These are phyloP conservation scores for Aspidapion aeneum DNA, from an alignment of 2,888 invertebrate species.

Conservation along the genomic window DNA sequence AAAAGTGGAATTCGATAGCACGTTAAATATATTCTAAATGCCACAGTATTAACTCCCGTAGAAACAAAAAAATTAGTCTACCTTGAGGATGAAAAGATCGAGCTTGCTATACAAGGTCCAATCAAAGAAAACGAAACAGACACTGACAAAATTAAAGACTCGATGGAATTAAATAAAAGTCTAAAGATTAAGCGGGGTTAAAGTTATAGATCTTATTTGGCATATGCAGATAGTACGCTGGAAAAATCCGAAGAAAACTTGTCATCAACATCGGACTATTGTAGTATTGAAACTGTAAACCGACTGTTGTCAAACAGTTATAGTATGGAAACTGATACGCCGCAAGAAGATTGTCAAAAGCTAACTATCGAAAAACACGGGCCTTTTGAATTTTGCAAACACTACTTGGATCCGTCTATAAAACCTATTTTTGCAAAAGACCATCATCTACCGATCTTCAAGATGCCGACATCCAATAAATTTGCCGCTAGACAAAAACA, in stretches of 20 bases:
- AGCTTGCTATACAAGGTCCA: slow-evolving; percentile 16
- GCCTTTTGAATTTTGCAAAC: slow-evolving; percentile 68
- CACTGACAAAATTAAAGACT: neutral
- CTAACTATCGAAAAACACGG: slow-evolving; percentile 44
- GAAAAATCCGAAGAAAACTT: slow-evolving; percentile 52
- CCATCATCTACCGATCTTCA: slow-evolving; percentile 43
- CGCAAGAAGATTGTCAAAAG: slow-evolving; percentile 42
- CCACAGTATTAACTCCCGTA: slow-evolving; percentile 63
- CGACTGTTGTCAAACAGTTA: slow-evolving; percentile 52
- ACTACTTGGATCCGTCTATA: slow-evolving; percentile 63
- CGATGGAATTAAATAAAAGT: neutral
- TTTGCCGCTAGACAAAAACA: slow-evolving; percentile 44
- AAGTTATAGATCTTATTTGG: slow-evolving; percentile 55
- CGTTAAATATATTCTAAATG: slow-evolving; percentile 53
- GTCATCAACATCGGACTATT: slow-evolving; percentile 73
- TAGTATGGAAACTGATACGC: slow-evolving; percentile 46
- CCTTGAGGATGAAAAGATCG: slow-evolving; percentile 58
- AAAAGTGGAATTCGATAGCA: slow-evolving; percentile 44
- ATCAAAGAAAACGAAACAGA: slow-evolving; percentile 19
- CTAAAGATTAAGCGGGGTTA: slow-evolving; percentile 47
- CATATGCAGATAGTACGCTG: slow-evolving; percentile 47
- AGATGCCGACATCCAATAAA: slow-evolving; percentile 49
- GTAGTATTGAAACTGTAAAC: slow-evolving; percentile 67
- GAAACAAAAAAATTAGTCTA: slow-evolving; percentile 67
- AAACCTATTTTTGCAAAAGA: slow-evolving; percentile 39